Evolutionary conservation across 2,888 invertebrate genomes (phyloP).

Genomic region (Hipparchia semele): DNA sequence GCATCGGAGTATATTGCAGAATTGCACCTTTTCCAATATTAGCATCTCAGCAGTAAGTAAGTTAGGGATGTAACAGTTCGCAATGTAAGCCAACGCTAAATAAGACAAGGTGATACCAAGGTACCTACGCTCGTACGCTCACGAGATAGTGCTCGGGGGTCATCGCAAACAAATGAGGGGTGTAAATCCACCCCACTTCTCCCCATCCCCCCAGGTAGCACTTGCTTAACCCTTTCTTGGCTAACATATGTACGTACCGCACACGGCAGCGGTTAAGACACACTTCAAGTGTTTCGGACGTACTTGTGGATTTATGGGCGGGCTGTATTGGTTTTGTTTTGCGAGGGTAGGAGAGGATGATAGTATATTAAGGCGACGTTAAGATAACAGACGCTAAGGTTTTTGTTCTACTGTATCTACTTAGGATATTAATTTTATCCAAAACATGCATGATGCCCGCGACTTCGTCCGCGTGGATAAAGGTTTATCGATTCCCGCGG

Average conservation of each 20-base stretch:
- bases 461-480: too few relatives aligned
- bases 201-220: slow-evolving; percentile 59
- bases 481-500: too few relatives aligned
- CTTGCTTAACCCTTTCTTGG: slow-evolving; percentile 80
- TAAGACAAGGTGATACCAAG: slow-evolving; percentile 67
- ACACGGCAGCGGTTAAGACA: slow-evolving; percentile 70
- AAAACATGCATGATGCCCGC: too few relatives aligned
- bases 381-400: slow-evolving; percentile 22
- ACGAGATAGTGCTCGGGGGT: slow-evolving; percentile 80
- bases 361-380: slow-evolving; percentile 25
- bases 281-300: slow-evolving; percentile 79
- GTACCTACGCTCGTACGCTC: slow-evolving; percentile 52
- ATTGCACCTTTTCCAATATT: too few relatives aligned
- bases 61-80: slow-evolving; percentile 10
- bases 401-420: slow-evolving; percentile 4
- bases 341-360: slow-evolving; percentile 32
- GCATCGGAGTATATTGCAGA: too few relatives aligned
- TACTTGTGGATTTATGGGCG: slow-evolving; percentile 72
- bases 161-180: slow-evolving; percentile 88
- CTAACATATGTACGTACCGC: slow-evolving; percentile 68
- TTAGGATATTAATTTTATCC: too few relatives aligned
- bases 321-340: slow-evolving; percentile 76
- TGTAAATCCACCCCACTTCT: slow-evolving; percentile 80
- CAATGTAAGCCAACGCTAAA: slow-evolving; percentile 60
- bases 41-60: too few relatives aligned